phyloP scores from a whole-genome alignment of 2,888 invertebrate species.

The Carcina quercana region DNA sequence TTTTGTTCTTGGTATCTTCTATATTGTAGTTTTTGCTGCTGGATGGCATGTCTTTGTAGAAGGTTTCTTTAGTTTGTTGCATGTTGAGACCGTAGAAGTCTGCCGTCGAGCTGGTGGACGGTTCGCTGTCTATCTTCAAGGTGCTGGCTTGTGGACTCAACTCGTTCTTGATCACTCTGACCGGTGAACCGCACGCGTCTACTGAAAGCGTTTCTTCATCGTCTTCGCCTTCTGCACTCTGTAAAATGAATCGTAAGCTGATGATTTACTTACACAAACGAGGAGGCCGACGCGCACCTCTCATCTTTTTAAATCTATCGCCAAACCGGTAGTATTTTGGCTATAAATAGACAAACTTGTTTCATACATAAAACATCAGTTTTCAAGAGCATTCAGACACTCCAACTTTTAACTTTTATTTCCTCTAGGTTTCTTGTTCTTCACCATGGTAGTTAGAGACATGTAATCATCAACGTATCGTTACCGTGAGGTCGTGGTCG shows the following conservation, averaged over 20 bases:
- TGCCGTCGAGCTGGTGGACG: conserved; percentile 35
- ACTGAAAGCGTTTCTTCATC: conserved; percentile 74
- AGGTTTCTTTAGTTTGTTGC: conserved; percentile 52
- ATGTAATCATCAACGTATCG: conserved; percentile 11
- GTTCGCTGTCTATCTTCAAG: conserved; percentile 26
- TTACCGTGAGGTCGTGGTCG: conserved; percentile 74
- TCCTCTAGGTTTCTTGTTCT: neutral
- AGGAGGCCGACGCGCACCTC: too few relatives aligned
- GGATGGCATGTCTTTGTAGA: conserved; percentile 57
- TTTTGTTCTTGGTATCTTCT: conserved; percentile 47
- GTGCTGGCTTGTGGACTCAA: conserved; percentile 36
- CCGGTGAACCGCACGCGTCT: conserved; percentile 59
- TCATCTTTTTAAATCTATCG: neutral
- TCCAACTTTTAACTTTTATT: too few relatives aligned
- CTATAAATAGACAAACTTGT: too few relatives aligned
- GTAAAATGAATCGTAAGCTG: conserved; percentile 6
- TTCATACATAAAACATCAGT: too few relatives aligned
- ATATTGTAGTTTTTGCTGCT: conserved; percentile 59
- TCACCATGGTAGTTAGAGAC: neutral
- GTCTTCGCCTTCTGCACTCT: conserved; percentile 73
- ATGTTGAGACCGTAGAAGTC: conserved; percentile 50
- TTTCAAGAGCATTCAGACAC: too few relatives aligned
- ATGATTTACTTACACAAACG: too few relatives aligned
- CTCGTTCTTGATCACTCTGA: conserved; percentile 49
- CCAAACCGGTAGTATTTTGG: neutral